A percentile compares a stretch with the other conserved stretches of the same genome.
These are phyloP conservation scores for Sebastes miniatus DNA, from an alignment of 2,797 vertebrate genomes.

Conservation along the genomic window DNA sequence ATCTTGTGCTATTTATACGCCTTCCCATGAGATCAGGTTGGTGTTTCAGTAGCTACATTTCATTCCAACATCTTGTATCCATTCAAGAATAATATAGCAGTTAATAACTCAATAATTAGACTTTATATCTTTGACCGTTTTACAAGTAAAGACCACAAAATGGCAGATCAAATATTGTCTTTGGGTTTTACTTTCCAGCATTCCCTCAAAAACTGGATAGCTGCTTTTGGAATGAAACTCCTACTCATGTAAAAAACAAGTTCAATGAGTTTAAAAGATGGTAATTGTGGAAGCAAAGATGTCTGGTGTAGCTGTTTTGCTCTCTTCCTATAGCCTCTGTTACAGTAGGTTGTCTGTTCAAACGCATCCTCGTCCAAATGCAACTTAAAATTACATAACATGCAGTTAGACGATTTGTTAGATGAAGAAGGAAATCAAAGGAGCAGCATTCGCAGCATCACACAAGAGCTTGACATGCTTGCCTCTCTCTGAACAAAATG, in stretches of 20 bases:
- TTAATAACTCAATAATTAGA: neutral
- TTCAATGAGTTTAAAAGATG: neutral
- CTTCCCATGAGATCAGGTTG: neutral
- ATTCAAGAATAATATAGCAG: neutral
- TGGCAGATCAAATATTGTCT: neutral
- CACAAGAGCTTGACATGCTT: conserved; percentile 72
- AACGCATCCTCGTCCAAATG: conserved; percentile 19
- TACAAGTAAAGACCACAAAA: neutral
- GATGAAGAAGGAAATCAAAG: conserved; percentile 31
- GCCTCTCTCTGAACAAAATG: conserved; percentile 80
- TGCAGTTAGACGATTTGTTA: conserved; percentile 67
- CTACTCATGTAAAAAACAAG: neutral
- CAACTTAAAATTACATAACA: conserved; percentile 56
- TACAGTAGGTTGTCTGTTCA: conserved; percentile 12
- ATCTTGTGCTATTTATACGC: neutral
- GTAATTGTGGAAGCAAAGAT: neutral
- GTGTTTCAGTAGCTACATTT: neutral
- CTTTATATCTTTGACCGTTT: neutral
- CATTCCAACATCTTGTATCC: neutral
- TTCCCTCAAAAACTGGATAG: neutral
- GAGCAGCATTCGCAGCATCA: conserved; percentile 42
- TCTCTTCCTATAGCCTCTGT: conserved; percentile 51
- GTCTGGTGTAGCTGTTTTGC: conserved; percentile 36
- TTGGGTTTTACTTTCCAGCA: neutral
- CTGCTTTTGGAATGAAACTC: neutral